Percentiles rank a stretch among this genome's conserved stretches.
Evolutionary conservation across 92 coral and sea anemone species (phyloP).

Genomic region (Bergia puertoricense): DNA sequence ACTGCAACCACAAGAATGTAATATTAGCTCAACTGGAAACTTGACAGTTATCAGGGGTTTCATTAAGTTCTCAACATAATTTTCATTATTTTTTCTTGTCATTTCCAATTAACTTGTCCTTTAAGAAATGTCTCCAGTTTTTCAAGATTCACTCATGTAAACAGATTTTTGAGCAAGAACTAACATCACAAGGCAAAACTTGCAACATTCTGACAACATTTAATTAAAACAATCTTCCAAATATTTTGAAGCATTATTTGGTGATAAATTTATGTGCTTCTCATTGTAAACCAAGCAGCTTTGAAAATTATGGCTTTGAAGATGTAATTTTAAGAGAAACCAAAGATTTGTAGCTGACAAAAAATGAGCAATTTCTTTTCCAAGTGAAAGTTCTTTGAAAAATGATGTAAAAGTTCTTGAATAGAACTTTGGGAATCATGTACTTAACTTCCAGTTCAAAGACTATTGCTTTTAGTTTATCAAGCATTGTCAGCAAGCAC

Average conservation of each 20-base stretch:
- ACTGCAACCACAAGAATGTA: constrained; percentile 39
- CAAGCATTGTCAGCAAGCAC: not conserved
- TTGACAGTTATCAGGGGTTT: not conserved
- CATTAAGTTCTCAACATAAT: constrained; percentile 3
- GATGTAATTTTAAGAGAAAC: too few species aligned
- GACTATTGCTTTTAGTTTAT: not conserved
- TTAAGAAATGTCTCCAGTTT: not conserved
- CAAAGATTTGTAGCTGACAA: not conserved
- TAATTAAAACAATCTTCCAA: not conserved
- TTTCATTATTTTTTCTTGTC: too few species aligned
- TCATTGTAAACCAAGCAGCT: too few species aligned
- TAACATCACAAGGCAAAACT: too few species aligned
- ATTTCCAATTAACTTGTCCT: not conserved
- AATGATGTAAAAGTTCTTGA: not conserved
- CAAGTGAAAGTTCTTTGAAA: not conserved
- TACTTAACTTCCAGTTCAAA: not conserved
- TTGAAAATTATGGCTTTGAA: too few species aligned
- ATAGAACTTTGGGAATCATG: not conserved
- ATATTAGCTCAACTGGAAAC: not conserved
- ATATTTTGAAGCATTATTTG: too few species aligned
- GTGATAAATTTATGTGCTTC: too few species aligned
- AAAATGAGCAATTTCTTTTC: not conserved
- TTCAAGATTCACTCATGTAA: too few species aligned
- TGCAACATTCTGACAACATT: too few species aligned
- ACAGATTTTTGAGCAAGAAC: too few species aligned